phyloP scores from a whole-genome alignment of 2,113 vertebrate genomes.

The Apistogramma diplotaenia region DNA sequence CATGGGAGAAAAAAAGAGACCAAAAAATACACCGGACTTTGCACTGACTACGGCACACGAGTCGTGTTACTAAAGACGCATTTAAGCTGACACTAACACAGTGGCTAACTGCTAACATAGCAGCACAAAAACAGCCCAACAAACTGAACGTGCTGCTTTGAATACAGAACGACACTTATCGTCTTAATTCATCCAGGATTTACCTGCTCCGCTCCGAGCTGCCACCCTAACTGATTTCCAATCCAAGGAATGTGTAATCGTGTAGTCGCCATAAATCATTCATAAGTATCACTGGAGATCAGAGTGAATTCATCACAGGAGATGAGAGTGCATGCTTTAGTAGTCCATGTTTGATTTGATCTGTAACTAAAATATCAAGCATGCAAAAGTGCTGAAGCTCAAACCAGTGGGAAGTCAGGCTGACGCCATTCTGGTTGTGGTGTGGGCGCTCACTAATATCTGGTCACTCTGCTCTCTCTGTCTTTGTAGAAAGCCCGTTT shows the following conservation, averaged over 20 bases:
- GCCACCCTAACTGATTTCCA: constrained; percentile 34
- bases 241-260: constrained; percentile 34
- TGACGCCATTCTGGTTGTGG: constrained; percentile 9
- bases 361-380: constrained; percentile 43
- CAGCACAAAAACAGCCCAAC: background rate
- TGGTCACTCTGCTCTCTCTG: constrained; percentile 24
- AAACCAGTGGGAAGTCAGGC: constrained; percentile 28
- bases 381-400: constrained; percentile 21
- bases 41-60: background rate
- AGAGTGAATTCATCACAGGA: constrained; percentile 58
- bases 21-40: background rate
- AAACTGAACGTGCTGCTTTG: background rate
- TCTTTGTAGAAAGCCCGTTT: constrained; percentile 90
- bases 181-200: constrained; percentile 17
- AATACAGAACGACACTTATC: constrained; percentile 18
- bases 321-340: constrained; percentile 58
- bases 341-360: constrained; percentile 51
- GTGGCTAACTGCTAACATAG: background rate
- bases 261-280: constrained; percentile 59
- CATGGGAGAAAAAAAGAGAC: background rate
- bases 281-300: constrained; percentile 55
- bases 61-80: constrained; percentile 1
- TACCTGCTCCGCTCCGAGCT: constrained; percentile 19
- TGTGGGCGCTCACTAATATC: constrained; percentile 24
- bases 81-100: background rate